Conservation (phyloP, 2,888 invertebrate genomes). For the Polydrusus cervinus region DNA sequence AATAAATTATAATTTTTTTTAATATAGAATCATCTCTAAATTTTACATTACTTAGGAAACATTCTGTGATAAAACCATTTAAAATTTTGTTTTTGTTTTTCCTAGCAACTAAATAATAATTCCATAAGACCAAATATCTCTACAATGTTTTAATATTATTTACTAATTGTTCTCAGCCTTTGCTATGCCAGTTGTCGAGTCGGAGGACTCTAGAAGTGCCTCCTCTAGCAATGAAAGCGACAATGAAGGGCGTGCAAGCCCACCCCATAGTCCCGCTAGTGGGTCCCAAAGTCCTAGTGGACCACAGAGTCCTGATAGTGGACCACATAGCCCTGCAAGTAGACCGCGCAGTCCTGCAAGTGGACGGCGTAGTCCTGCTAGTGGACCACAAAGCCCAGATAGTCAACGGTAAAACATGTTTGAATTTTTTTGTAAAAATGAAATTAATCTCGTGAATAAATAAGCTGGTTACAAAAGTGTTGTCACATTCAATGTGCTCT, state of each 20-base stretch:
- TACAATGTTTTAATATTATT: not conserved
- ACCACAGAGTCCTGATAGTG: slow-evolving; percentile 25
- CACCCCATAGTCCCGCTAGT: slow-evolving; percentile 21
- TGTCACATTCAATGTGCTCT: too few species aligned
- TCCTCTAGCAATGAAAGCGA: slow-evolving; percentile 68
- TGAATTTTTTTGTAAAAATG: too few species aligned
- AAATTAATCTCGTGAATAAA: too few species aligned
- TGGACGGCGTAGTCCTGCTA: slow-evolving; percentile 38
- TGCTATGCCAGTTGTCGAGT: slow-evolving; percentile 71
- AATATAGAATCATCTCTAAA: too few species aligned
- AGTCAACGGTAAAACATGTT: slow-evolving; percentile 32
- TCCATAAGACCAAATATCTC: not conserved
- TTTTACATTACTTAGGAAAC: too few species aligned
- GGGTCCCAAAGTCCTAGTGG: slow-evolving; percentile 58
- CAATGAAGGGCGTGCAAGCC: slow-evolving; percentile 58
- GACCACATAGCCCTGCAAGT: slow-evolving; percentile 43
- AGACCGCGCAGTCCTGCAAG: slow-evolving; percentile 38
- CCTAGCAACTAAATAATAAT: not conserved
- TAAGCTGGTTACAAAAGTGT: too few species aligned
- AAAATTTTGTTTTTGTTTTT: too few species aligned
- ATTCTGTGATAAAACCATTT: too few species aligned
- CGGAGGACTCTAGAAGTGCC: slow-evolving; percentile 76
- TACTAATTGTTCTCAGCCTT: slow-evolving; percentile 56
- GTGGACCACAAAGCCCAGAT: slow-evolving; percentile 38
- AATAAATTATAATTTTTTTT: too few species aligned